Evolutionary conservation across 2,888 invertebrate species (phyloP), one percentile per base, ranked within the genome.

Genomic region (Tenthredo amoena): DNA sequence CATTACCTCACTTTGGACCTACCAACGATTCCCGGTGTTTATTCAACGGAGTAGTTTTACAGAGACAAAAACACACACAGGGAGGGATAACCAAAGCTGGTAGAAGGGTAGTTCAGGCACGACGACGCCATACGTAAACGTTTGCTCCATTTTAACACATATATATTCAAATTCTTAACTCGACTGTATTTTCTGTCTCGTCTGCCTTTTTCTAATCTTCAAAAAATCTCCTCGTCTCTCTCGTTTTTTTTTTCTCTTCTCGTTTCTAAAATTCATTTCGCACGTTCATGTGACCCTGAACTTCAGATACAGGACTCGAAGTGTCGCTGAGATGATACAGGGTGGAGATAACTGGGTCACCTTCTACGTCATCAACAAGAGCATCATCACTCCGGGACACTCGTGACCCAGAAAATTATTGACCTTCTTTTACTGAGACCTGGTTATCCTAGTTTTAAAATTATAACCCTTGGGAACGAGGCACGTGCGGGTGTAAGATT

Each of bases 361-460:
- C n/a, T 77, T 77, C 50, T 77, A 77, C 77, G 77, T 77, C 77
- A 77, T 77, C 77, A 74, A 43, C 40, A 34, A 77, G 77, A 77
- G 55, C 55, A 77, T 77, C 77, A 77, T 77, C 77, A 55, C 55
- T 77, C 77, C 34, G 43, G 74, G 50, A 77, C 55, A 31, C 77
- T 37, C 37, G 81, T 81, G 81, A 81, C 81, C 81, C 81, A 81
- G 81, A 81, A 81, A 62, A 50, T 81, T 81, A 81, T 81, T 81
- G 81, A 81, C 62, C 81, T 81, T 81, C 34, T 81, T 37, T 43
- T 43, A 43, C 43, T 0, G 21, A 40, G 21, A 74, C 9, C 31
- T 74, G 21, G 31, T 74, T 43, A 43, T 74, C 43, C 43, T 74
- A 74, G n/a, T 74, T 74, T 26, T n/a, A 43, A 43, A 43, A 43